Percentiles rank a stretch among this genome's conserved stretches.
phyloP scores from a whole-genome alignment of 2,888 invertebrate species.

The Andrena minutula region DNA sequence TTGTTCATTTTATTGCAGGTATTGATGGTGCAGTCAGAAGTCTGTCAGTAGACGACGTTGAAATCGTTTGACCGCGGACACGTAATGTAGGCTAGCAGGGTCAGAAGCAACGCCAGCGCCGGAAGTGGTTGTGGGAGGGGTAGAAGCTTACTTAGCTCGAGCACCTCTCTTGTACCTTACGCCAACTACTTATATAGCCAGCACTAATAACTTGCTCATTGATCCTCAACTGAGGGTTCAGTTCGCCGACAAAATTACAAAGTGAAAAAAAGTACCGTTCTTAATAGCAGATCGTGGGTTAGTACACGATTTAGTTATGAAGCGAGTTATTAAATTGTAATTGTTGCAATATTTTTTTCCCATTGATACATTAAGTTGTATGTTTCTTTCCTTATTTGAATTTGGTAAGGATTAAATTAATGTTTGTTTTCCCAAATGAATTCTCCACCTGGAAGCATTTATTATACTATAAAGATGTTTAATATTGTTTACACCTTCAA shows the following conservation, averaged over 20 bases:
- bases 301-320: background rate
- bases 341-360: no score
- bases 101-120: slow-evolving; percentile 36
- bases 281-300: background rate
- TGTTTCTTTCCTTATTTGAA: no score
- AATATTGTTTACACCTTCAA: no score
- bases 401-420: no score
- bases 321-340: no score
- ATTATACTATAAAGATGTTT: no score
- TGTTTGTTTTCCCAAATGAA: no score
- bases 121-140: slow-evolving; percentile 24
- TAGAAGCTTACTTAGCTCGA: slow-evolving; percentile 24
- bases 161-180: slow-evolving; percentile 5
- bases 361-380: no score
- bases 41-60: slow-evolving; percentile 63
- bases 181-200: slow-evolving; percentile 1
- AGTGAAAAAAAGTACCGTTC: background rate
- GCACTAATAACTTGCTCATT: slow-evolving; percentile 7
- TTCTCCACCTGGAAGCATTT: no score
- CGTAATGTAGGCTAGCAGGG: slow-evolving; percentile 22
- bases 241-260: no score
- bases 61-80: slow-evolving; percentile 61
- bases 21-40: slow-evolving; percentile 43
- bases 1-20: background rate
- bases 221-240: slow-evolving; percentile 1